Conservation (phyloP, 1,140 invertebrate species). For the Lepidostoma basale region DNA sequence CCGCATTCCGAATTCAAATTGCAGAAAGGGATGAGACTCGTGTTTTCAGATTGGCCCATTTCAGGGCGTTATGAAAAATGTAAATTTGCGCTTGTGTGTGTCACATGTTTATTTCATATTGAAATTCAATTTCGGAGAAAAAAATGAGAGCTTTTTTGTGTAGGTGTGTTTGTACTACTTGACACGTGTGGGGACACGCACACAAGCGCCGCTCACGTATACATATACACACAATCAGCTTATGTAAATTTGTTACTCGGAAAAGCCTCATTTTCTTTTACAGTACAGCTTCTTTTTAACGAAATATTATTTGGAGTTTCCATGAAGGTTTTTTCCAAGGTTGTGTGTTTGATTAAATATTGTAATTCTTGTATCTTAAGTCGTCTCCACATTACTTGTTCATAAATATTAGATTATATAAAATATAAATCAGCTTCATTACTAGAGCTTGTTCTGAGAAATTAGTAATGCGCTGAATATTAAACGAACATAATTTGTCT, state of each 20-base stretch:
- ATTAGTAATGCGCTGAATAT: background rate
- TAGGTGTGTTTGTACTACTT: constrained; percentile 1
- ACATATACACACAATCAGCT: constrained; percentile 22
- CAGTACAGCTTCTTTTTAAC: constrained; percentile 17
- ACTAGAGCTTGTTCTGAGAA: background rate
- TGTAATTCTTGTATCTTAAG: constrained; percentile 12
- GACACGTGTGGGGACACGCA: constrained; percentile 10
- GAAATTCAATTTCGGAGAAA: constrained; percentile 46
- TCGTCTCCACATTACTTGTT: constrained; percentile 5
- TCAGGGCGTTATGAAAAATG: constrained; percentile 42
- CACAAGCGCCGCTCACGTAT: too few relatives aligned
- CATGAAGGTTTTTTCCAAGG: background rate
- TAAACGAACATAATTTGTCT: too few relatives aligned
- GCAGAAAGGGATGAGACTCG: constrained; percentile 2
- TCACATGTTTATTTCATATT: constrained; percentile 47
- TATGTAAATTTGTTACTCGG: constrained; percentile 21
- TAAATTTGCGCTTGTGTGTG: constrained; percentile 42
- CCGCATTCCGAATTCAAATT: background rate
- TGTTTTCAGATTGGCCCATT: constrained; percentile 14
- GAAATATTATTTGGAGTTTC: constrained; percentile 12
- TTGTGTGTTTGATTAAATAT: constrained; percentile 11
- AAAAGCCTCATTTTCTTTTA: constrained; percentile 25
- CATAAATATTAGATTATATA: constrained; percentile 12
- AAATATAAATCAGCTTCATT: background rate
- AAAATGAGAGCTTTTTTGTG: constrained; percentile 36